Conservation (phyloP, 2,113 vertebrate species). For the Malurus cyaneus region DNA sequence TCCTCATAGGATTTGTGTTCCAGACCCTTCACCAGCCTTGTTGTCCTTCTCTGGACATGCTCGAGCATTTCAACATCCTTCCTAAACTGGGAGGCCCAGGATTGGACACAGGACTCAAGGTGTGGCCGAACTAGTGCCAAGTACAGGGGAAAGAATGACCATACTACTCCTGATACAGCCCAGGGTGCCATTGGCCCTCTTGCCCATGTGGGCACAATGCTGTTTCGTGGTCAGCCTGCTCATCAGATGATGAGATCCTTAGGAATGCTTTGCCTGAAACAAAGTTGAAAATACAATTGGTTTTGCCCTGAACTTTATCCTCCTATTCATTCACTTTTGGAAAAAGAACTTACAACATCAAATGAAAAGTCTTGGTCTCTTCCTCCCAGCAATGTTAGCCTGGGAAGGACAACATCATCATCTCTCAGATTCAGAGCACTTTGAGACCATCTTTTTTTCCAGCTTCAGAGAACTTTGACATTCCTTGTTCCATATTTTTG, state of each 20-base stretch:
- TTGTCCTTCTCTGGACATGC: accelerated
- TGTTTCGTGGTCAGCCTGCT: neutral
- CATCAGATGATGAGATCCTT: neutral
- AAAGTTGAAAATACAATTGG: neutral
- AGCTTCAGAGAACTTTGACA: neutral
- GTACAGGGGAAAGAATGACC: neutral
- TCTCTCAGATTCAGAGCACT: neutral
- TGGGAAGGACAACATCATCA: neutral
- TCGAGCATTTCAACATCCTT: neutral
- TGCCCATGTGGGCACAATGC: neutral
- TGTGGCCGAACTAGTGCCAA: neutral
- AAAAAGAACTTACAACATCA: neutral
- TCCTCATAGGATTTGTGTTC: neutral
- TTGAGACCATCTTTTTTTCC: neutral
- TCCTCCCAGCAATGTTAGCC: neutral
- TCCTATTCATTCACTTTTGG: neutral
- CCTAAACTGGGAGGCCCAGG: neutral
- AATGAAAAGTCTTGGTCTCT: neutral
- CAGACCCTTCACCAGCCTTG: neutral
- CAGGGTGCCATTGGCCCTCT: neutral
- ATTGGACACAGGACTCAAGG: neutral
- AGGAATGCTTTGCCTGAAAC: neutral
- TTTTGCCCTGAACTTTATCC: neutral
- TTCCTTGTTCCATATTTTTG: neutral
- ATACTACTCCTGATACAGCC: neutral